A percentile compares a stretch with the other conserved stretches of the same genome.
Conservation (phyloP, 2,797 vertebrate species). For the Alcedo quadribrachys region DNA sequence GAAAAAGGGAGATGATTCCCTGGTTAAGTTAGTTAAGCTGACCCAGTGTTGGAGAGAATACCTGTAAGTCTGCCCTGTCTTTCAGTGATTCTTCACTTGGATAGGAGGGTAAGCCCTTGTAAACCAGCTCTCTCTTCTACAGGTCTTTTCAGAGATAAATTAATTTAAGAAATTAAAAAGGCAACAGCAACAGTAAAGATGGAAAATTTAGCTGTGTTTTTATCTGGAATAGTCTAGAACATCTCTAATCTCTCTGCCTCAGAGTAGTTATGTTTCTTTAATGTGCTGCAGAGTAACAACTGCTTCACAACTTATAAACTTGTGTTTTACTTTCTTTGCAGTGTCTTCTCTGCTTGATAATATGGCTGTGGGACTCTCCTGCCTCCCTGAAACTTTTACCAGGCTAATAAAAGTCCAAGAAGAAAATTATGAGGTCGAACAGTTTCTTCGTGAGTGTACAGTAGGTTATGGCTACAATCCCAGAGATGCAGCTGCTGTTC, state of each 20-base stretch:
- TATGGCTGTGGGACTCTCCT: conserved; percentile 60
- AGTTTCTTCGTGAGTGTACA: conserved; percentile 61
- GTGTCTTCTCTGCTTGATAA: conserved; percentile 60
- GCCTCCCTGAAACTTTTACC: conserved; percentile 79
- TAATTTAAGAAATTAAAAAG: not conserved
- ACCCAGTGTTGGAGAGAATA: not conserved
- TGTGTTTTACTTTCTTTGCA: not conserved
- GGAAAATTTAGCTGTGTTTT: not conserved
- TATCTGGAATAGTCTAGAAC: not conserved
- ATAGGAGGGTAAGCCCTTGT: not conserved
- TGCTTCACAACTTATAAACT: not conserved
- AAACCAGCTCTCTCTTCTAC: not conserved
- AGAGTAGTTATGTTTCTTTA: not conserved
- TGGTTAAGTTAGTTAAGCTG: not conserved
- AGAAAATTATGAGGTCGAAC: not conserved
- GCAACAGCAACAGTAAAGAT: not conserved
- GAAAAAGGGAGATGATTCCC: not conserved
- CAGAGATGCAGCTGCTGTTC: conserved; percentile 73
- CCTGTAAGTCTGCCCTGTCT: not conserved
- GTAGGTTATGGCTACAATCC: conserved; percentile 73
- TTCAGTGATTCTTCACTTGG: not conserved
- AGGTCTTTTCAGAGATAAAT: not conserved
- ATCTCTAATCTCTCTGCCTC: not conserved
- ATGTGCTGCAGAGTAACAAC: not conserved
- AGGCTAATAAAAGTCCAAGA: conserved; percentile 65